phyloP scores from a whole-genome alignment of 2,113 vertebrate genomes.

The Atlantisia rogersi region DNA sequence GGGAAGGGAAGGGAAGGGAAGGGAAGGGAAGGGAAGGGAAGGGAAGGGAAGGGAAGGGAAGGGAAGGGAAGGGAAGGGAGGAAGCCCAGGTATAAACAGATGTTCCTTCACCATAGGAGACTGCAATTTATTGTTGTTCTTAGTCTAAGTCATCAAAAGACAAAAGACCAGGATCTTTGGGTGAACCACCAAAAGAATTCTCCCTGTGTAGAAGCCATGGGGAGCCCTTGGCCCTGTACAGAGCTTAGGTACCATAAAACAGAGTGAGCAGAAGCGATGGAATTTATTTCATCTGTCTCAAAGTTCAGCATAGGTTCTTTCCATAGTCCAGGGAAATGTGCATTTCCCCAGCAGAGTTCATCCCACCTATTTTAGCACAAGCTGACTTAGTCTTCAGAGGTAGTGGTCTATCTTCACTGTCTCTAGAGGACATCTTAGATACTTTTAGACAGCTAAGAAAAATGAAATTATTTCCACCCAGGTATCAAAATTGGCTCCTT shows the following conservation, averaged over 20 bases:
- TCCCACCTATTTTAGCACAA: background rate
- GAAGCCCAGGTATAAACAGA: background rate
- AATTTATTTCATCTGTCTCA: background rate
- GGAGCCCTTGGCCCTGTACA: background rate
- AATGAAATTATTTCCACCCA: background rate
- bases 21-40: too few species aligned
- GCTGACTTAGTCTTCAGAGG: background rate
- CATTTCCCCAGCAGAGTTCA: background rate
- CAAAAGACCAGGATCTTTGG: background rate
- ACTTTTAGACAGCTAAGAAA: background rate
- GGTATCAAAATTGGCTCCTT: background rate
- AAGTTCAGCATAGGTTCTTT: background rate
- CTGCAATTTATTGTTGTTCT: background rate
- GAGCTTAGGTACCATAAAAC: background rate
- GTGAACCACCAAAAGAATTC: background rate
- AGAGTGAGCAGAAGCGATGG: background rate
- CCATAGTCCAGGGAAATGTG: background rate
- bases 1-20: too few species aligned
- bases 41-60: too few species aligned
- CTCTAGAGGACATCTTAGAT: background rate
- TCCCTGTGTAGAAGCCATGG: background rate
- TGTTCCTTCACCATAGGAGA: background rate
- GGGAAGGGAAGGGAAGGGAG: background rate
- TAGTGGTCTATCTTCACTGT: background rate
- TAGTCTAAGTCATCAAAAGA: background rate